A percentile compares a stretch with the other conserved stretches of the same genome.
phyloP scores from a whole-genome alignment of 2,888 invertebrate species.

The Sceliomorpha sp. region DNA sequence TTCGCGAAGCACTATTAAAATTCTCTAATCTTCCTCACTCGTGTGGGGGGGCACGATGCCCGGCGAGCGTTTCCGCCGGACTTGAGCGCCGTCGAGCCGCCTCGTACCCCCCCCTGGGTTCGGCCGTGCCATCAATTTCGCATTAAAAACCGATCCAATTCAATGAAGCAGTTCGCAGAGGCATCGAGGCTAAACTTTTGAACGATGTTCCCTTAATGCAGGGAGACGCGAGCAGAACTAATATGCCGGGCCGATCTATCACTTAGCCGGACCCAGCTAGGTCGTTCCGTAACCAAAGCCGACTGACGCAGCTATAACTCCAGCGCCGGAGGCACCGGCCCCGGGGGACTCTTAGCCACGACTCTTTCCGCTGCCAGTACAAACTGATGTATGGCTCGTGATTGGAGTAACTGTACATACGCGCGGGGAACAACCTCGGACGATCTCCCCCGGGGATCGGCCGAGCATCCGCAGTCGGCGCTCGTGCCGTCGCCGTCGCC shows the following conservation, averaged over 20 bases:
- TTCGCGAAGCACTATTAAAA: too few species aligned
- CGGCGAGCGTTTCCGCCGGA: too few species aligned
- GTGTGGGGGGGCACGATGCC: too few species aligned
- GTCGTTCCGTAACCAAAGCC: slow-evolving; percentile 28
- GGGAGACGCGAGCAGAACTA: slow-evolving; percentile 29
- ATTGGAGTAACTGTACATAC: slow-evolving; percentile 67
- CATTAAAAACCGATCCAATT: slow-evolving; percentile 16
- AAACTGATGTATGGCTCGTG: slow-evolving; percentile 71
- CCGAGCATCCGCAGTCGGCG: slow-evolving; percentile 15
- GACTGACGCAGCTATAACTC: slow-evolving; percentile 24
- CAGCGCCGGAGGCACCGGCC: slow-evolving; percentile 30
- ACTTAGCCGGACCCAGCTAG: slow-evolving; percentile 43
- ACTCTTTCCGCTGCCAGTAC: slow-evolving; percentile 58
- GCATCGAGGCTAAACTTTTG: slow-evolving; percentile 34
- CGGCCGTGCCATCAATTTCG: too few species aligned
- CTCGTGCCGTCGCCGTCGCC: slow-evolving; percentile 18
- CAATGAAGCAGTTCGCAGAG: slow-evolving; percentile 33
- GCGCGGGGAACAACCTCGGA: slow-evolving; percentile 43
- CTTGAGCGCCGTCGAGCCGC: too few species aligned
- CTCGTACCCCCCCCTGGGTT: too few species aligned
- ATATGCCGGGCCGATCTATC: slow-evolving; percentile 54
- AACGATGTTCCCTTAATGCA: slow-evolving; percentile 28
- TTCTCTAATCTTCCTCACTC: too few species aligned
- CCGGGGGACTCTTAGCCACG: slow-evolving; percentile 64
- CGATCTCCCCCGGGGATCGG: slow-evolving; percentile 55